A percentile compares a stretch with the other conserved stretches of the same genome.
phyloP scores from a whole-genome alignment of 2,888 invertebrate genomes.

The Sarcophaga variegata region DNA sequence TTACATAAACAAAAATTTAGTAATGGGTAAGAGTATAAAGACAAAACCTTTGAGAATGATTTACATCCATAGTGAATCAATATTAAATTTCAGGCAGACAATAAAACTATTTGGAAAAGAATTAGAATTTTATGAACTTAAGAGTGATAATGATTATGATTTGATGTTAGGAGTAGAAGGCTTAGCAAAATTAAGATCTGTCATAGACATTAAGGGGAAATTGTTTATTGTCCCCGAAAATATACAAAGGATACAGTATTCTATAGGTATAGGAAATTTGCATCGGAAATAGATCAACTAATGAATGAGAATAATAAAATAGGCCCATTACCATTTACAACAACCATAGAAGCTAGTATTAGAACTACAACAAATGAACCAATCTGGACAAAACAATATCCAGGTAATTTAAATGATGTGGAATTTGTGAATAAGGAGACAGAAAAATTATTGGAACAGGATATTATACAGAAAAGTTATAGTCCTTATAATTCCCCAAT shows the following conservation, averaged over 20 bases:
- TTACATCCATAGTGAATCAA: conserved; percentile 26
- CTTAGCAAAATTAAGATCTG: background rate
- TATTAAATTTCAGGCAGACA: conserved; percentile 20
- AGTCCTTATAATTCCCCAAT: conserved; percentile 36
- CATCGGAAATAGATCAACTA: background rate
- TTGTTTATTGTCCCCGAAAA: conserved; percentile 10
- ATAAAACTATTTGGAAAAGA: conserved; percentile 4
- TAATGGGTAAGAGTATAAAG: background rate
- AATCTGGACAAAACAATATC: conserved; percentile 27
- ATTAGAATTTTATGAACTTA: conserved; percentile 23
- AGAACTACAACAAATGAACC: conserved; percentile 11
- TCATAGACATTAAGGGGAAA: conserved; percentile 18
- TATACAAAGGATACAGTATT: conserved; percentile 13
- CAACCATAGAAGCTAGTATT: conserved; percentile 25
- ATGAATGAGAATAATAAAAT: conserved; percentile 35
- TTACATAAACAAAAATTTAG: conserved; percentile 20
- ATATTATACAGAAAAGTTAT: conserved; percentile 33
- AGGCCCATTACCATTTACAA: conserved; percentile 34
- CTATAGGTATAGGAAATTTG: conserved; percentile 16
- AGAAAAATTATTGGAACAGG: conserved; percentile 30
- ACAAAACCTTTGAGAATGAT: conserved; percentile 39
- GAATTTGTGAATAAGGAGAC: conserved; percentile 32
- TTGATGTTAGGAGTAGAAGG: conserved; percentile 34
- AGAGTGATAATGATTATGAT: conserved; percentile 34
- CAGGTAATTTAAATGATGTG: conserved; percentile 28